Base-by-base conservation (phyloP, 2,797 vertebrate species). In the Paramormyrops hopkinsi region DNA sequence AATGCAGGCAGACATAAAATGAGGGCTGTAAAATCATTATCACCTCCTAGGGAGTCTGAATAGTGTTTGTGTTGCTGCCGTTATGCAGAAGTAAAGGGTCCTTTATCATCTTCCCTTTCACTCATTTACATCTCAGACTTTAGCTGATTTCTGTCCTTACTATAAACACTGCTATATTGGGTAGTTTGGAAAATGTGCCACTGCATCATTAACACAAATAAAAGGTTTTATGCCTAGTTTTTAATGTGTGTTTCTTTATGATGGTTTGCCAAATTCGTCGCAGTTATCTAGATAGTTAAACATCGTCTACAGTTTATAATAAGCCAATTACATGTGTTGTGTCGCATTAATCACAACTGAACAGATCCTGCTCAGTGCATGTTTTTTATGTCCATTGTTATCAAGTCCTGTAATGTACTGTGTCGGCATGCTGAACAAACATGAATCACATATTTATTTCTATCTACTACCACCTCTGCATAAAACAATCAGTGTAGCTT, bases 101-200 rank as follows among this genome's bases (percentile, higher is more conserved):
- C 85, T 86, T 56, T 86, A 86, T 86, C 85, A 86, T 56, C 85
- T 86, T 85, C 50, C 22, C 84, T 29, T 51, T 54, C 84, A 54
- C 25, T 86, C 50, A 56, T 86, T 86, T 56, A 54, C 50, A 51
- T 86, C 50, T 33, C 33, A 37, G 51, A 17, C 17, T 37, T 56
- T 54, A 56, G 25, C 33, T 86, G 14, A 86, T 86, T 56, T 56
- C 17, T 8, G 51, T 86, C 51, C 51, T 56, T 41, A 54, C 53
- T 56, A 4, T 37, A 56, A 86, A 33, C 25, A 56, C 25, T 12
- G 14, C 48, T 54, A 86, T 56, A 19, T 59, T 56, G 33, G 50
- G 44, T 51, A 85, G 19, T 85, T 56, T 86, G 33, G 12, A 37
- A 33, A 33, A 37, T 53, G 29, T 86, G 12, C 17, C 11, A 19